Evolutionary conservation across 2,888 invertebrate species (phyloP).

Genomic region (Euzophera pinguis): DNA sequence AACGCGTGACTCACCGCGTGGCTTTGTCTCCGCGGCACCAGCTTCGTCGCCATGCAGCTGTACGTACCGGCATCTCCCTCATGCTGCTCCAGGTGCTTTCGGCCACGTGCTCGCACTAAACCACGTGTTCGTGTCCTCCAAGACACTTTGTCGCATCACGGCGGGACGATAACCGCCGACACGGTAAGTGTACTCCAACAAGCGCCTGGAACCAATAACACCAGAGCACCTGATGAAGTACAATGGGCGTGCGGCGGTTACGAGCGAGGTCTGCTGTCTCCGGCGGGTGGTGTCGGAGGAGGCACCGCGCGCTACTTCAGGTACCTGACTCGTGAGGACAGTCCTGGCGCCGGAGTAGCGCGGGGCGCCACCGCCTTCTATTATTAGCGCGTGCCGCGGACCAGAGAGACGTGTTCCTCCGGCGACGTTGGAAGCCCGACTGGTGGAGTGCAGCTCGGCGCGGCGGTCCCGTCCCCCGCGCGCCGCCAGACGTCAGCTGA

Average conservation of each 20-base stretch:
- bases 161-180: slow-evolving; percentile 80
- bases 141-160: slow-evolving; percentile 19
- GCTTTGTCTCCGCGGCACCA: slow-evolving; percentile 46
- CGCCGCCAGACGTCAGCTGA: slow-evolving; percentile 79
- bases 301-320: slow-evolving; percentile 99
- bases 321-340: slow-evolving; percentile 95
- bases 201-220: slow-evolving; percentile 95
- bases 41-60: slow-evolving; percentile 36
- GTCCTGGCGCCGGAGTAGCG: slow-evolving; percentile 95
- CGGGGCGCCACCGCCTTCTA: slow-evolving; percentile 80
- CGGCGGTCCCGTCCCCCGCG: slow-evolving; percentile 66
- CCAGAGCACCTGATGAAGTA: slow-evolving; percentile 99
- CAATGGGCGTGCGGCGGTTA: slow-evolving; percentile 96
- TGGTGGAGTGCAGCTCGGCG: slow-evolving; percentile 69
- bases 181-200: slow-evolving; percentile 99
- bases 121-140: slow-evolving; percentile 41
- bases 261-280: slow-evolving; percentile 24
- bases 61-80: slow-evolving; percentile 29
- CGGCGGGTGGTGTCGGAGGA: slow-evolving; percentile 47
- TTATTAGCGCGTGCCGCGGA: slow-evolving; percentile 51
- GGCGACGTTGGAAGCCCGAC: slow-evolving; percentile 60
- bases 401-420: slow-evolving; percentile 52
- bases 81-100: slow-evolving; percentile 30
- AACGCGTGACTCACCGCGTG: slow-evolving; percentile 63
- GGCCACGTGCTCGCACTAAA: slow-evolving; percentile 27